Evolutionary conservation across 2,797 vertebrate species (phyloP).

Genomic region (Cyclopterus lumpus): DNA sequence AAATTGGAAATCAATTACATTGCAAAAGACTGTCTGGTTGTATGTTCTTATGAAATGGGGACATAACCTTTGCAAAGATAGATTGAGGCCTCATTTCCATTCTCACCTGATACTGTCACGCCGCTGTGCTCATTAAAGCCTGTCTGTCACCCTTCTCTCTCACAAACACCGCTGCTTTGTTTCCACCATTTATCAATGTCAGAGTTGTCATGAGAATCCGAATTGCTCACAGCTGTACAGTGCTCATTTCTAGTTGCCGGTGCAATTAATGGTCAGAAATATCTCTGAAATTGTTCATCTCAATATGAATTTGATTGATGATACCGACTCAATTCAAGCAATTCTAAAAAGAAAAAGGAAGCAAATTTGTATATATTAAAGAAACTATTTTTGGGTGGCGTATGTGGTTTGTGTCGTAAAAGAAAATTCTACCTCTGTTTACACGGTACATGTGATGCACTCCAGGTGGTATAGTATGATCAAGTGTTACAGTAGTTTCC

Average conservation of each 20-base stretch:
- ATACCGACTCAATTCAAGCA: slow-evolving; percentile 15
- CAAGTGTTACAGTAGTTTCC: neutral
- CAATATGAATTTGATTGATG: slow-evolving; percentile 36
- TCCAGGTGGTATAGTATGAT: neutral
- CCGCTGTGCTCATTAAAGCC: slow-evolving; percentile 83
- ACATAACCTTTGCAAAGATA: slow-evolving; percentile 82
- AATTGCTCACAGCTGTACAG: slow-evolving; percentile 52
- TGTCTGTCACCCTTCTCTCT: slow-evolving; percentile 76
- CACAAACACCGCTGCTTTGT: slow-evolving; percentile 67
- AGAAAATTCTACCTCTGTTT: neutral
- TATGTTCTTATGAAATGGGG: slow-evolving; percentile 78
- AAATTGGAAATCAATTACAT: slow-evolving; percentile 75
- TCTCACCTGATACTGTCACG: slow-evolving; percentile 81
- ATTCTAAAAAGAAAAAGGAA: slow-evolving; percentile 9
- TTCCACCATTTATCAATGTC: slow-evolving; percentile 83
- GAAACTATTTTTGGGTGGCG: neutral
- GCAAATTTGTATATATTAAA: neutral
- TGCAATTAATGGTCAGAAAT: slow-evolving; percentile 59
- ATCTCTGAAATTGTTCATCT: slow-evolving; percentile 47
- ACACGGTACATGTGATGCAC: neutral
- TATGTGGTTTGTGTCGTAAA: neutral
- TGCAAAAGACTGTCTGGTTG: slow-evolving; percentile 64
- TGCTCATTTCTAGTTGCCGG: slow-evolving; percentile 50
- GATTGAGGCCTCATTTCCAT: slow-evolving; percentile 82
- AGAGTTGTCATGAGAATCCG: slow-evolving; percentile 72